Evolutionary conservation across 2,888 invertebrate species (phyloP).

Genomic region (Drosophila putrida): DNA sequence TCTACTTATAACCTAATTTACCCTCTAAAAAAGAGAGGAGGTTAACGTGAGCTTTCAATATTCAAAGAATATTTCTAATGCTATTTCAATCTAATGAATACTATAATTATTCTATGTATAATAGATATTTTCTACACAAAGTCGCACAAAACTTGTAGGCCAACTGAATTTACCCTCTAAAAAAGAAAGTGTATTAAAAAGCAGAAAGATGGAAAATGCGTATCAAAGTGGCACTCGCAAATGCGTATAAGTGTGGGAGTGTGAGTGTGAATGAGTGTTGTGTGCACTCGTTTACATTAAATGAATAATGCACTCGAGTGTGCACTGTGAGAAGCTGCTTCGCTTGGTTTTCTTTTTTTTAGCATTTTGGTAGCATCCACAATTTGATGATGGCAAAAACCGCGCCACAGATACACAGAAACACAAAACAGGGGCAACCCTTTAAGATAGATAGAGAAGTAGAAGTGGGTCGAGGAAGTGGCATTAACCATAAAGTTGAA

Average conservation of each 20-base stretch:
- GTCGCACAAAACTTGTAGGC: no score
- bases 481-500: constrained; percentile 48
- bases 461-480: neutral
- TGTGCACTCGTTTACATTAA: constrained; percentile 72
- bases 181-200: constrained; percentile 15
- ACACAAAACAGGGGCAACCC: constrained; percentile 21
- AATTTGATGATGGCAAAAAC: constrained; percentile 12
- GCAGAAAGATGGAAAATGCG: constrained; percentile 32
- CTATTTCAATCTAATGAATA: no score
- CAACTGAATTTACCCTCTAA: neutral
- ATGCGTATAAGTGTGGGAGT: constrained; percentile 15
- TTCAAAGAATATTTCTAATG: no score
- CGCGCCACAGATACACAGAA: constrained; percentile 2
- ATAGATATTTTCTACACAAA: no score
- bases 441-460: constrained; percentile 10
- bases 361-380: constrained; percentile 23
- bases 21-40: no score
- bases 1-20: no score
- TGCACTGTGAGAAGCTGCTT: constrained; percentile 40
- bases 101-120: no score
- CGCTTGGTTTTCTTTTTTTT: constrained; percentile 26
- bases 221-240: constrained; percentile 30
- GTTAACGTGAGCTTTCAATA: no score
- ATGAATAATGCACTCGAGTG: constrained; percentile 76
- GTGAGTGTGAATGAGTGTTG: constrained; percentile 17